A percentile compares a stretch with the other conserved stretches of the same genome.
These are phyloP conservation scores for Andrena minutula DNA, from an alignment of 2,888 invertebrate species.

Conservation along the genomic window DNA sequence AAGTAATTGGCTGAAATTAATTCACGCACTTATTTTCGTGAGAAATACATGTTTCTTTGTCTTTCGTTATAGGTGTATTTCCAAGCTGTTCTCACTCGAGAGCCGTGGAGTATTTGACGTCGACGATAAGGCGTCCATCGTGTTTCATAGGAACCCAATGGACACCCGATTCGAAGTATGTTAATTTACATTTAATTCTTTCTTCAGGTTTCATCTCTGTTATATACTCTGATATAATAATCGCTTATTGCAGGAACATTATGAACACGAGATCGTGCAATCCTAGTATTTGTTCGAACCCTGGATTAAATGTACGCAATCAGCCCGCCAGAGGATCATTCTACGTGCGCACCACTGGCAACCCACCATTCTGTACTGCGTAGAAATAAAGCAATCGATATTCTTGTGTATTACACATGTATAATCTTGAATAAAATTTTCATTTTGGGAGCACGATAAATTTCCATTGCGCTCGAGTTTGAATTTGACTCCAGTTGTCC, in stretches of 20 bases:
- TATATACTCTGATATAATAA: not conserved
- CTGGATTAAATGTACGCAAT: not conserved
- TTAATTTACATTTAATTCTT: not conserved
- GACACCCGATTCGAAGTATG: not conserved
- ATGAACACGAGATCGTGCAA: not conserved
- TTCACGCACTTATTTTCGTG: not conserved
- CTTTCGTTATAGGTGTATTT: constrained; percentile 5
- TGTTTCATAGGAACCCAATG: not conserved
- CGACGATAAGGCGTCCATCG: not conserved
- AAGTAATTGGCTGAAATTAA: not conserved
- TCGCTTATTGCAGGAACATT: not conserved
- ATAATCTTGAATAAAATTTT: not conserved
- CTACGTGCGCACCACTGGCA: not conserved
- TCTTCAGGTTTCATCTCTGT: not conserved
- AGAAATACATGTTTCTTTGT: not conserved
- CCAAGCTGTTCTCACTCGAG: constrained; percentile 10
- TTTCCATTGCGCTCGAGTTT: no score
- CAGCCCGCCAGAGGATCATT: not conserved
- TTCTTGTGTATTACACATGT: not conserved
- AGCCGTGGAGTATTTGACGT: not conserved
- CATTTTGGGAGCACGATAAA: not conserved
- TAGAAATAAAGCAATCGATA: not conserved
- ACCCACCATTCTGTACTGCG: not conserved
- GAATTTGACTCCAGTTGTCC: no score
- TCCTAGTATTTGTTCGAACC: not conserved